Conservation (phyloP, 2,797 vertebrate genomes). For the Paratrypauchen microcephalus region DNA sequence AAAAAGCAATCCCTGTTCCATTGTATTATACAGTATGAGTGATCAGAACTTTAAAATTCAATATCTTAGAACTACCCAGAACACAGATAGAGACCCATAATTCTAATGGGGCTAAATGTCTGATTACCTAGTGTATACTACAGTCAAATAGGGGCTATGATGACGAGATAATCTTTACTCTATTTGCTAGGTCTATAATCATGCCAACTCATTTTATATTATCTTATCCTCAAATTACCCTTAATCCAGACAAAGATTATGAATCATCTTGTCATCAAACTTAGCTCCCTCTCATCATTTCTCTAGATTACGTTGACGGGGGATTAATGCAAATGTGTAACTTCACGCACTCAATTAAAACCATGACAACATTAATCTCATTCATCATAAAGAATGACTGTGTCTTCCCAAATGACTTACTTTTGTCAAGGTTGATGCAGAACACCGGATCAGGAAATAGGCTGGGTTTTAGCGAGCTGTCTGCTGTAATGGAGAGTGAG, state of each 20-base stretch:
- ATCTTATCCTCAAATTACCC: not conserved
- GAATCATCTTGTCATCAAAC: not conserved
- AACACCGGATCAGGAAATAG: constrained; percentile 47
- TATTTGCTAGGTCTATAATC: not conserved
- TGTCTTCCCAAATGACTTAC: constrained; percentile 11
- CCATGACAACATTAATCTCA: constrained; percentile 32
- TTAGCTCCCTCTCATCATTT: constrained; percentile 1
- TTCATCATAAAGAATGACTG: constrained; percentile 27
- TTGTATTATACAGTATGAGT: too few species aligned
- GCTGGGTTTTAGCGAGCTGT: constrained; percentile 58
- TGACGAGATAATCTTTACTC: not conserved
- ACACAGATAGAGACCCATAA: too few species aligned
- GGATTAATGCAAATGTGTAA: constrained; percentile 17
- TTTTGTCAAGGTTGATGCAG: constrained; percentile 54
- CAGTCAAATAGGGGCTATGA: not conserved
- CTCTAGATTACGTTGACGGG: not conserved
- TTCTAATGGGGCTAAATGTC: too few species aligned
- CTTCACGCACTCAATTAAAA: constrained; percentile 20
- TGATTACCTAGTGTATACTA: not conserved
- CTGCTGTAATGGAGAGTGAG: constrained; percentile 56
- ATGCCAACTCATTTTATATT: not conserved
- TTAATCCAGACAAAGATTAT: not conserved
- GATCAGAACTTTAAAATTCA: too few species aligned
- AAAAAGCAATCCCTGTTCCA: too few species aligned
- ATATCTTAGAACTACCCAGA: too few species aligned